These are phyloP conservation scores for Nymphalis polychloros DNA, from an alignment of 2,888 invertebrate genomes.

Conservation along the genomic window DNA sequence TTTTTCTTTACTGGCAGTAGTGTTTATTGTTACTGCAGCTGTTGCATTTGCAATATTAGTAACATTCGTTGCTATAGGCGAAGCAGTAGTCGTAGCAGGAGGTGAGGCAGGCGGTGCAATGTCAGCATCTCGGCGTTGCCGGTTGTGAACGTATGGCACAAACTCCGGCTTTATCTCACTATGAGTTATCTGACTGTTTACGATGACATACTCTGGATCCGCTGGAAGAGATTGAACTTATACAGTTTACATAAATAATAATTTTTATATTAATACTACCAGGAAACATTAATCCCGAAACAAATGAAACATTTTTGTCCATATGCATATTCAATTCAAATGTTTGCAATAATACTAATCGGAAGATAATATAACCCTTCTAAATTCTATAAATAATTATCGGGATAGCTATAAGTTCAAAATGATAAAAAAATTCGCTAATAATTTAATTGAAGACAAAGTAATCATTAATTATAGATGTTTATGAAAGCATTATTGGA, in stretches of 20 bases:
- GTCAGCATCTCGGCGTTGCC: conserved; percentile 36
- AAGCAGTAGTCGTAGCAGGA: not conserved
- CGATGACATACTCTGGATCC: conserved; percentile 4
- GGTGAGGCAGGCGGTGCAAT: not conserved
- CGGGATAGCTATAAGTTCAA: not conserved
- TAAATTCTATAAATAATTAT: no score
- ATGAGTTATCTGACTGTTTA: conserved; percentile 1
- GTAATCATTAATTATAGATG: not conserved
- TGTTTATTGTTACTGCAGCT: conserved; percentile 6
- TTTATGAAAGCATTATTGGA: not conserved
- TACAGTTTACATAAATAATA: not conserved
- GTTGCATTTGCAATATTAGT: not conserved
- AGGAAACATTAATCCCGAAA: no score
- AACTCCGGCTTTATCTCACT: conserved; percentile 31
- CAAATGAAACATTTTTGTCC: no score
- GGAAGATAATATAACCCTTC: no score
- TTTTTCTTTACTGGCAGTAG: conserved; percentile 10
- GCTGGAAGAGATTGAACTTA: conserved; percentile 17
- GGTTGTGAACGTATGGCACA: conserved; percentile 31
- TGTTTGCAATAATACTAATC: no score
- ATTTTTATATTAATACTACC: no score
- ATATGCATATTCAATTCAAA: no score
- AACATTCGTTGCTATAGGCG: not conserved
- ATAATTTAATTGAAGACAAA: not conserved
- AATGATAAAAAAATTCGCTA: not conserved